Conservation (phyloP, 2,113 vertebrate species). For the Struthio camelus region DNA sequence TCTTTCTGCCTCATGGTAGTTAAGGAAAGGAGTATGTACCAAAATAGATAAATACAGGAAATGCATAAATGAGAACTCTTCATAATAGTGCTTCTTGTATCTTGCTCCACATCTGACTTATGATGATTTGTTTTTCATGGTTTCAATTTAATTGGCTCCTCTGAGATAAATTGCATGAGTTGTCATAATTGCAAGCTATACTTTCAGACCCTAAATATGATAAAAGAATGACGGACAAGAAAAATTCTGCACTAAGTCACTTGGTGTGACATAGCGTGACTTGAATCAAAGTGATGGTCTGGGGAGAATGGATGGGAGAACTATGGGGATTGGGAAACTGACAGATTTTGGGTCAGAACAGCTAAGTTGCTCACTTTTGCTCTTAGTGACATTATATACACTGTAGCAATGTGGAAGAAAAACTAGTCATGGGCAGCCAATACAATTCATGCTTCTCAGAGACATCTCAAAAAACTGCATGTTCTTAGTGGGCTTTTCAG, state of each 20-base stretch:
- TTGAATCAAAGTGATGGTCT: not conserved
- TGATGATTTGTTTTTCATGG: not conserved
- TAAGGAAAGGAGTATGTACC: not conserved
- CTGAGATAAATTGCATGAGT: not conserved
- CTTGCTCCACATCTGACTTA: not conserved
- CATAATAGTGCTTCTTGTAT: rapidly evolving
- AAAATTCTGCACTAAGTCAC: not conserved
- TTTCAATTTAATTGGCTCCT: constrained; percentile 4
- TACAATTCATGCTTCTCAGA: not conserved
- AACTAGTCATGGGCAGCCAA: not conserved
- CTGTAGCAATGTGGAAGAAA: not conserved
- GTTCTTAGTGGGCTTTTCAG: not conserved
- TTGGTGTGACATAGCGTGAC: not conserved
- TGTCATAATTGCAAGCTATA: not conserved
- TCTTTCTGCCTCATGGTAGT: not conserved
- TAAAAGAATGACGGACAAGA: not conserved
- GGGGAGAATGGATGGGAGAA: not conserved
- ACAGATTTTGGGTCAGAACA: not conserved
- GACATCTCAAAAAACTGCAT: not conserved
- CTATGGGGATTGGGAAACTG: not conserved
- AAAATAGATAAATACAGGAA: constrained; percentile 19
- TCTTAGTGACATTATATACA: not conserved
- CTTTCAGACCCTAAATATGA: not conserved
- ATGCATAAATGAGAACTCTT: not conserved
- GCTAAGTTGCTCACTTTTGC: not conserved